Conservation (phyloP, 1,140 invertebrate species). For the Physella acuta region DNA sequence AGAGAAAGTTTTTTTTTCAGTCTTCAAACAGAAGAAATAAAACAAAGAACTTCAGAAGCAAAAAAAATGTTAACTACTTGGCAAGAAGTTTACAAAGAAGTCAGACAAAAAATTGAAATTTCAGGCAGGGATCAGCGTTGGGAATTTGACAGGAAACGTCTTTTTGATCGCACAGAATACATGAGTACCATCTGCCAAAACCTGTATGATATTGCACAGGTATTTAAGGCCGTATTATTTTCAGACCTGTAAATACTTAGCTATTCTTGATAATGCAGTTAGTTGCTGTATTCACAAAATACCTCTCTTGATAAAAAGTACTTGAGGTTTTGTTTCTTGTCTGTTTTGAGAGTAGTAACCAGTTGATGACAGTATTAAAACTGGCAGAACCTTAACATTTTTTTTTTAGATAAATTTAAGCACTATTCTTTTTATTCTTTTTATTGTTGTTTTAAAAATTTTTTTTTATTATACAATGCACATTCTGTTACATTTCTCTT, state of each 20-base stretch:
- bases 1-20: slow-evolving; percentile 31
- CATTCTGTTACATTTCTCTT: too few species aligned
- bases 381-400: too few species aligned
- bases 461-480: too few species aligned
- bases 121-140: slow-evolving; percentile 80
- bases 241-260: too few species aligned
- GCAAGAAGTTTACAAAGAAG: slow-evolving; percentile 69
- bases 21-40: slow-evolving; percentile 61
- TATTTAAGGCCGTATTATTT: too few species aligned
- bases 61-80: slow-evolving; percentile 73
- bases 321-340: too few species aligned
- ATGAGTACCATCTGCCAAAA: slow-evolving; percentile 76
- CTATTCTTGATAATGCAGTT: too few species aligned
- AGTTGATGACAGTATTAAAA: too few species aligned
- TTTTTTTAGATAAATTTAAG: too few species aligned
- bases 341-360: too few species aligned
- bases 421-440: background rate
- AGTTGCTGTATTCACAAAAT: too few species aligned
- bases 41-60: slow-evolving; percentile 56
- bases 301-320: too few species aligned
- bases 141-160: slow-evolving; percentile 81
- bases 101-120: slow-evolving; percentile 76
- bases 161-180: slow-evolving; percentile 84
- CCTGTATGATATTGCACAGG: slow-evolving; percentile 73
- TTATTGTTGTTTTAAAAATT: background rate